Evolutionary conservation across 2,888 invertebrate genomes (phyloP).

Genomic region (Latrodectus elegans): DNA sequence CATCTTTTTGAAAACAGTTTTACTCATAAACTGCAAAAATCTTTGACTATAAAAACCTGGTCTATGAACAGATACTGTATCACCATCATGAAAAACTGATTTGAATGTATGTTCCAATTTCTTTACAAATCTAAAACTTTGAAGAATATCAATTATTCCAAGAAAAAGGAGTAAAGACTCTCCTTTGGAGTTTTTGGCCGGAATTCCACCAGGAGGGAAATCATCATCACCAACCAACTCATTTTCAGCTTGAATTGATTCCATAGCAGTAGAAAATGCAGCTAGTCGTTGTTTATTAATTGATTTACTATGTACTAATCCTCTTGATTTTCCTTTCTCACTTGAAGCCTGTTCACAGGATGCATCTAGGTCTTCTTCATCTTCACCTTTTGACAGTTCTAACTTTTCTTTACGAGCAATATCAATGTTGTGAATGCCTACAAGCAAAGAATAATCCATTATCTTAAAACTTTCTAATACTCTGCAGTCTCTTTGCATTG

Average conservation of each 20-base stretch:
- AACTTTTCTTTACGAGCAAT: slow-evolving; percentile 88
- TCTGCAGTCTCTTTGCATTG: slow-evolving; percentile 96
- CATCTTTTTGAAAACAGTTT: slow-evolving; percentile 97
- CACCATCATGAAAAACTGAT: slow-evolving; percentile 81
- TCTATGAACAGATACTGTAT: slow-evolving; percentile 98
- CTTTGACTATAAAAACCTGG: slow-evolving; percentile 98
- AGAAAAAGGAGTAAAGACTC: slow-evolving; percentile 76
- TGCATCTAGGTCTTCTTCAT: slow-evolving; percentile 13
- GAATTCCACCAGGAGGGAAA: slow-evolving; percentile 82
- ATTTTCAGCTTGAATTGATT: slow-evolving; percentile 97
- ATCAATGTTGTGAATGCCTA: slow-evolving; percentile 98
- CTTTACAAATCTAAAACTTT: slow-evolving; percentile 76
- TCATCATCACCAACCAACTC: slow-evolving; percentile 96
- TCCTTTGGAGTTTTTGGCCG: slow-evolving; percentile 75
- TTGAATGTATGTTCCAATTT: slow-evolving; percentile 76
- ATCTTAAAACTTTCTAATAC: slow-evolving; percentile 87
- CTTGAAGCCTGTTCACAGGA: slow-evolving; percentile 15
- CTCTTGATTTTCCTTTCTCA: slow-evolving; percentile 17
- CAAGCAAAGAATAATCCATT: slow-evolving; percentile 98
- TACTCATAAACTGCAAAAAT: slow-evolving; percentile 97
- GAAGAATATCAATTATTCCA: slow-evolving; percentile 77
- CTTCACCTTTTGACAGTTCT: slow-evolving; percentile 73
- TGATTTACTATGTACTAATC: slow-evolving; percentile 79
- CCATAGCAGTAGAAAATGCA: slow-evolving; percentile 98
- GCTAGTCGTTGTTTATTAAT: slow-evolving; percentile 93